Conservation (phyloP, 2,888 invertebrate genomes). For the Clanis bilineata region DNA sequence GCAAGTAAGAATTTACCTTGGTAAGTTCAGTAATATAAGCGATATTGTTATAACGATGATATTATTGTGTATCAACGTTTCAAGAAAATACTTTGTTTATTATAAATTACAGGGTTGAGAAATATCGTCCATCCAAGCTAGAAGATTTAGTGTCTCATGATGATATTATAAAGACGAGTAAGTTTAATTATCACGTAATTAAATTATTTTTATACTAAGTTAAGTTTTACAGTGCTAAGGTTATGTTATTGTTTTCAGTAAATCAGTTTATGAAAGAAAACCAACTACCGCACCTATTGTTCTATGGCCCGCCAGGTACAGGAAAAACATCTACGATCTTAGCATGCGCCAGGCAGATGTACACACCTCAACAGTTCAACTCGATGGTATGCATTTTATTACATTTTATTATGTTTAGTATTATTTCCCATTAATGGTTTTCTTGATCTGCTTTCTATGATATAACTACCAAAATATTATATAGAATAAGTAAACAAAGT, state of each 20-base stretch:
- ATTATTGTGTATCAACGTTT: neutral
- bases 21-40: slow-evolving; percentile 51
- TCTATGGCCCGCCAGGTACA: slow-evolving; percentile 99
- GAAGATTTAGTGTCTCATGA: slow-evolving; percentile 98
- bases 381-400: slow-evolving; percentile 89
- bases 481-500: too few species aligned
- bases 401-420: neutral
- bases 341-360: slow-evolving; percentile 96
- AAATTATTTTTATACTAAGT: neutral
- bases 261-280: slow-evolving; percentile 94
- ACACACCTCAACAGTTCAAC: slow-evolving; percentile 93
- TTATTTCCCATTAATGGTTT: neutral
- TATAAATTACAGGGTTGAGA: slow-evolving; percentile 92
- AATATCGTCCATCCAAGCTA: slow-evolving; percentile 95
- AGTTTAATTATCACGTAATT: slow-evolving; percentile 37
- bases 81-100: neutral
- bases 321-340: slow-evolving; percentile 99
- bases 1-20: slow-evolving; percentile 82
- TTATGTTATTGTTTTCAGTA: slow-evolving; percentile 78
- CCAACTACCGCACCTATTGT: slow-evolving; percentile 96
- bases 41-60: neutral
- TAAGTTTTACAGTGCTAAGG: neutral
- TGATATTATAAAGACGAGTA: slow-evolving; percentile 98
- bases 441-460: too few species aligned
- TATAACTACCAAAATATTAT: too few species aligned